Evolutionary conservation across 2,113 vertebrate species (phyloP).

Genomic region (Myotis davidii): DNA sequence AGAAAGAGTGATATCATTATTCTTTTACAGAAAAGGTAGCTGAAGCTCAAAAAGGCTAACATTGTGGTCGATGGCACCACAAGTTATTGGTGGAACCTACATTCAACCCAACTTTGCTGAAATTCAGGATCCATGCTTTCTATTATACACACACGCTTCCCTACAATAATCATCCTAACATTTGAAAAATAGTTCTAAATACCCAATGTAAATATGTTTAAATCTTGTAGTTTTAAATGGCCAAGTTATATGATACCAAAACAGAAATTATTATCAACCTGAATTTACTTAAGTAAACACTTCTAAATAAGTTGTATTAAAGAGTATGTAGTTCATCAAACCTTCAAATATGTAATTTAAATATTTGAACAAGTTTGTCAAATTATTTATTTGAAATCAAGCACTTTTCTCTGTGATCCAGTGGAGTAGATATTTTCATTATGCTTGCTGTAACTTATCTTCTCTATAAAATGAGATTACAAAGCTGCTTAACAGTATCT

Average conservation of each 20-base stretch:
- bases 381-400: conserved; percentile 30
- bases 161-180: not conserved
- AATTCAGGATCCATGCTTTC: not conserved
- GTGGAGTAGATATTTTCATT: conserved; percentile 10
- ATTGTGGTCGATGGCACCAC: not conserved
- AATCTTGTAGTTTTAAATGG: not conserved
- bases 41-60: not conserved
- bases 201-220: not conserved
- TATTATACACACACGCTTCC: not conserved
- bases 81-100: not conserved
- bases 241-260: conserved; percentile 4
- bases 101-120: not conserved
- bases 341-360: not conserved
- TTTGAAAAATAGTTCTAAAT: conserved; percentile 33
- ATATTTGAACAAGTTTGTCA: conserved; percentile 14
- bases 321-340: not conserved
- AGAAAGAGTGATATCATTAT: not conserved
- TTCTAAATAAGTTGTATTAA: conserved; percentile 18
- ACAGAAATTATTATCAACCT: not conserved
- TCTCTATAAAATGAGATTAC: not conserved
- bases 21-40: not conserved
- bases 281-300: not conserved
- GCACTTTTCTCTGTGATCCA: not conserved
- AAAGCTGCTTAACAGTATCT: not conserved
- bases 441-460: not conserved